Base-by-base conservation (phyloP, 2,797 vertebrate species). In the Anabacerthia variegaticeps region DNA sequence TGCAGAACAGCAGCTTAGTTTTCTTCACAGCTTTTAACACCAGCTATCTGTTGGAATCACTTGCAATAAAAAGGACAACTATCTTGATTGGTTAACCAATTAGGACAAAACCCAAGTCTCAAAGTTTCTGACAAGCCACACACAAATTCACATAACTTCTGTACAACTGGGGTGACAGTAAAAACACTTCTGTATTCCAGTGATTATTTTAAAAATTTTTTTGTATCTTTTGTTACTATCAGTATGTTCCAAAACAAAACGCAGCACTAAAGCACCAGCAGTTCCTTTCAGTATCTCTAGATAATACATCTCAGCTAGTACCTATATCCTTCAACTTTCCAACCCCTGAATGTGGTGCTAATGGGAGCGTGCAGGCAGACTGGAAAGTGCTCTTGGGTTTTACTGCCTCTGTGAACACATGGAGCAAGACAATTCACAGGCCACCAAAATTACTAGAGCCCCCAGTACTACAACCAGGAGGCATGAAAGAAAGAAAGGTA, bases 301-400 rank as follows among this genome's bases (percentile, higher is more conserved):
- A 24, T 23, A 78, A 44, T 6, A 16, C 19, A 46, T 26, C 62
- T 49, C 37, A 69, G 17, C n/a, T n/a, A 22, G 23, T 39, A 71
- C 10, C 26, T 21, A 26, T 1, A 36, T 22, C 28, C 17, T 63
- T 48, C 26, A 56, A 0, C 28, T 32, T 65, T 14, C 26, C 62
- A 21, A 6, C 24, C 44, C 48, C 17, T 17, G 41, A 75, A 52
- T 0, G 5, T 1, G 1, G 44, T 12, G 54, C 66, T 72, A 72
- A 74, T 2, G 12, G 44, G 17, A 75, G 2, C 1, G 0, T 6
- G 36, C 16, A 16, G 3, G 6, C 34, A 49, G 65, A 18, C 30
- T 36, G 30, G 52, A 48, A 62, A 21, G 39, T n/a, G 44, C 44
- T 84, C 36, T 44, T 10, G 20, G 28, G 10, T 26, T 66, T 43